phyloP scores from a whole-genome alignment of 2,797 vertebrate genomes.

The Chrosomus eos region DNA sequence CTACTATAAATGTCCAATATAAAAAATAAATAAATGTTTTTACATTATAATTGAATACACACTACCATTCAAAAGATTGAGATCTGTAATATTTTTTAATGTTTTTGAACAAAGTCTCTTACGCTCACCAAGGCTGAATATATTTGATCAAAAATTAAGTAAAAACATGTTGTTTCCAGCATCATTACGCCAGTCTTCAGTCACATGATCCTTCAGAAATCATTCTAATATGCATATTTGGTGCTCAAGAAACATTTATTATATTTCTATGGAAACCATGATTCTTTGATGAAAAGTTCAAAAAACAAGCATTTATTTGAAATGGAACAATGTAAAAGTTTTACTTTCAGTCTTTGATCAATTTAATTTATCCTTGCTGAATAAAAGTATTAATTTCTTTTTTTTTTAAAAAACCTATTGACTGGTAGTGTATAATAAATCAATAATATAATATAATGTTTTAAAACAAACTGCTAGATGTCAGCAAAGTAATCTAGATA shows the following conservation, averaged over 20 bases:
- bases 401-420: neutral
- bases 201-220: neutral
- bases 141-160: neutral
- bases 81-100: neutral
- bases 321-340: neutral
- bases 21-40: neutral
- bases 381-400: neutral
- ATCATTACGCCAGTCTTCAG: too few relatives aligned
- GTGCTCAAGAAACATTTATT: neutral
- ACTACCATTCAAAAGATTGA: neutral
- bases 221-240: neutral
- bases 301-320: neutral
- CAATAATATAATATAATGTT: neutral
- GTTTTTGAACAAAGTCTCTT: neutral
- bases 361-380: neutral
- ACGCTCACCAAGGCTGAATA: neutral
- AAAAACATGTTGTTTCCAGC: neutral
- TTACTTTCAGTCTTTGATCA: neutral
- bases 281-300: neutral
- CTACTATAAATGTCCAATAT: neutral
- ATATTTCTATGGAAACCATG: neutral
- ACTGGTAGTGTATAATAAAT: neutral
- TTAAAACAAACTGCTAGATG: neutral
- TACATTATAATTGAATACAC: neutral
- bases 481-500: neutral